These are phyloP conservation scores for Aleiodes alternator DNA, from an alignment of 2,888 invertebrate species.

Conservation along the genomic window DNA sequence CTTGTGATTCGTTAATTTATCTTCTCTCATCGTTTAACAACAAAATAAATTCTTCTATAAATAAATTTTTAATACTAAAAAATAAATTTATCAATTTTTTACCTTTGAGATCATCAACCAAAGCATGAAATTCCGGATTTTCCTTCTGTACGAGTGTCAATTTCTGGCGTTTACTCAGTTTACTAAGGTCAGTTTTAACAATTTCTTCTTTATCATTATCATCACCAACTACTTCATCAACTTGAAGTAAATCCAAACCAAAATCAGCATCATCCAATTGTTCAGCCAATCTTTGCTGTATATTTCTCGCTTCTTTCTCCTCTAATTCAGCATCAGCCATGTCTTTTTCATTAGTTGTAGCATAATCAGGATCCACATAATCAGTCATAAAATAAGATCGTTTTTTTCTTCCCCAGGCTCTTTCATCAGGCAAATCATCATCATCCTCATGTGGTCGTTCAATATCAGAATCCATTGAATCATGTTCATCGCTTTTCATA, in stretches of 20 bases:
- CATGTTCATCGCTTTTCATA: constrained; percentile 78
- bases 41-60: constrained; percentile 19
- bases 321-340: constrained; percentile 87
- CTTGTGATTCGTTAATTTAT: not conserved
- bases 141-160: constrained; percentile 87
- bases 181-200: constrained; percentile 86
- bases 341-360: constrained; percentile 79
- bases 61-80: constrained; percentile 30
- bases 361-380: constrained; percentile 92
- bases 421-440: constrained; percentile 85
- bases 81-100: constrained; percentile 66
- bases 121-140: constrained; percentile 89
- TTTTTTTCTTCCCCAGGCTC: constrained; percentile 93
- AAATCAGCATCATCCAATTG: constrained; percentile 89
- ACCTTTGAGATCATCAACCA: constrained; percentile 87
- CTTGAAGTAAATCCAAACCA: constrained; percentile 77
- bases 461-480: constrained; percentile 81
- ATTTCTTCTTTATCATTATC: constrained; percentile 72
- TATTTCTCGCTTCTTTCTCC: constrained; percentile 88
- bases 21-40: not conserved
- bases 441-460: constrained; percentile 83
- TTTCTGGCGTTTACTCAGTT: constrained; percentile 86
- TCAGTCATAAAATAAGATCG: constrained; percentile 90
- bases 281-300: constrained; percentile 86
- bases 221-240: constrained; percentile 60